Evolutionary conservation across 1,140 invertebrate genomes (phyloP).

Genomic region (Araneus ventricosus): DNA sequence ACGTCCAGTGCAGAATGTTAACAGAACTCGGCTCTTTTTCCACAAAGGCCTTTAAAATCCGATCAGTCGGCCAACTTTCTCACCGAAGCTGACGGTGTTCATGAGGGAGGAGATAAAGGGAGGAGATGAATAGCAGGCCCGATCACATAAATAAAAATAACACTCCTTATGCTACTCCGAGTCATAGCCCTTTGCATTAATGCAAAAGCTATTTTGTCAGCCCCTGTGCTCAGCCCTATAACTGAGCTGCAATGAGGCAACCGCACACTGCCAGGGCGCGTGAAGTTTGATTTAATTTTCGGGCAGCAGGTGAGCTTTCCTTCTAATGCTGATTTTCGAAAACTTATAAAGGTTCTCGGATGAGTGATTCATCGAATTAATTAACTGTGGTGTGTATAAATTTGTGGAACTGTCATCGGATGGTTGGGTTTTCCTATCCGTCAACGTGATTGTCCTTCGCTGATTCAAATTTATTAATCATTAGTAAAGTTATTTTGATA

Average conservation of each 20-base stretch:
- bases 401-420: neutral
- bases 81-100: neutral
- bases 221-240: neutral
- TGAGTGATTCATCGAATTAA: constrained; percentile 4
- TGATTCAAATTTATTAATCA: neutral
- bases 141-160: constrained; percentile 61
- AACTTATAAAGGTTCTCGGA: neutral
- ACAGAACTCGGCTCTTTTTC: constrained; percentile 8
- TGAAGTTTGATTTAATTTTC: constrained; percentile 9
- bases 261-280: neutral
- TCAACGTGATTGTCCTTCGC: neutral
- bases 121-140: neutral
- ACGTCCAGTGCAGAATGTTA: neutral
- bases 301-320: neutral
- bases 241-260: constrained; percentile 45
- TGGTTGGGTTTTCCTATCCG: neutral
- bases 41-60: constrained; percentile 34
- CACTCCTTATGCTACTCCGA: neutral
- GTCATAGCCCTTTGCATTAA: constrained; percentile 40
- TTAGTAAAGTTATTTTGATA: neutral
- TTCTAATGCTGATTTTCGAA: neutral
- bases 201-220: constrained; percentile 47
- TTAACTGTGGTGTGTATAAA: constrained; percentile 14
- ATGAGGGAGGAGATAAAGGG: neutral
- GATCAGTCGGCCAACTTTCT: neutral